Evolutionary conservation across 2,797 vertebrate genomes (phyloP), one percentile per base, ranked within the genome.

Genomic region (Artibeus jamaicensis): DNA sequence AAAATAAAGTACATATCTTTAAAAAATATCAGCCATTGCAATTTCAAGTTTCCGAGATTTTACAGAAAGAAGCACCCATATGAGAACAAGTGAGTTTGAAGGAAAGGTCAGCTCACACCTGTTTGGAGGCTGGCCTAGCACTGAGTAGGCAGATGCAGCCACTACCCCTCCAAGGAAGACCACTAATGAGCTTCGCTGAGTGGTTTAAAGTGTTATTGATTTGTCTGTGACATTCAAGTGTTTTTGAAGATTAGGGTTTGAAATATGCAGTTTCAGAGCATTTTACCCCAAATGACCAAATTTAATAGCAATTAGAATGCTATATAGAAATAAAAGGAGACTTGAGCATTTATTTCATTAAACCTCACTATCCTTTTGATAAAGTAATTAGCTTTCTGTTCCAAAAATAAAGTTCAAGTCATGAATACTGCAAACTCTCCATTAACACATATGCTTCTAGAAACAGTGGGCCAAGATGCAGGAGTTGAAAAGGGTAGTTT

Each of bases 391-490:
- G 34, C 46, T 71, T 89, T 91, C 46, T 93, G 86, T 65, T 86
- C 74, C 74, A 90, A 62, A 62, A 62, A 59, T 9, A 29, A 62
- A 62, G 59, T 91, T 95, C 76, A 87, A 89, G 44, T 81, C 67
- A 91, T 94, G 85, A 97, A 96, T 94, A 65, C 85, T 92, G 42
- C 50, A 81, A 93, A 94, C 59, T 87, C 42, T 92, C 74, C 24
- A 68, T 79, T 89, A 93, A 93, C 68, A 90, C 79, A 93, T 71
- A 93, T 70, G 91, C 78, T 94, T 89, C 93, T 85, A 73, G 96
- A 91, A 46, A 91, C 65, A 94, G 74, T 34, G 26, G 79, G 22
- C 53, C 53, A 55, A 82, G 89, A 91, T 50, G 50, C 97, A n/a
- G 32, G 42, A 91, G 39, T 70, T 71, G 78, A 93, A 94, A 91